These are phyloP conservation scores for Progne subis DNA, from an alignment of 2,113 vertebrate species.

Conservation along the genomic window DNA sequence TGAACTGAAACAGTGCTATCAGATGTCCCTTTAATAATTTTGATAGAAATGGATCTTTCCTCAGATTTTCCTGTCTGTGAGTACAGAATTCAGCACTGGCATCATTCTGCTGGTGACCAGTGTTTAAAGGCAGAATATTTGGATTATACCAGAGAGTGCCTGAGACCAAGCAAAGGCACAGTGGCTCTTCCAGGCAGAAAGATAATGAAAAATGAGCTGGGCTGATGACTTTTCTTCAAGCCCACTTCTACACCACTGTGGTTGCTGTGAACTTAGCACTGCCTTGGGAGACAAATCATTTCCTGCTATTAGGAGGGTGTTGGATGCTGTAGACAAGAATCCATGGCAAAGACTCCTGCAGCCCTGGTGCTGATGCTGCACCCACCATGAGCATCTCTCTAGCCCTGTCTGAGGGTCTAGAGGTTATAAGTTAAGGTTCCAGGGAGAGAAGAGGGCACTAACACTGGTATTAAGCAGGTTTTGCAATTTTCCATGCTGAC, in stretches of 20 bases:
- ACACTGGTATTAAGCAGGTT: background rate
- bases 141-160: background rate
- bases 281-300: background rate
- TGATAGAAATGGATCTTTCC: background rate
- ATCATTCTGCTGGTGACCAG: background rate
- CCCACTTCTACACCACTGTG: background rate
- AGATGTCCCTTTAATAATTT: constrained; percentile 41
- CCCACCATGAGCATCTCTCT: background rate
- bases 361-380: background rate
- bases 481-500: background rate
- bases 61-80: background rate
- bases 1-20: constrained; percentile 6
- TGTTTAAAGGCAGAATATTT: background rate
- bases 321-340: background rate
- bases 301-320: background rate
- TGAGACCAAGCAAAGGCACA: background rate
- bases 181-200: background rate
- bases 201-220: background rate
- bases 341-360: background rate
- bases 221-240: background rate
- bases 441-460: background rate
- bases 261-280: background rate
- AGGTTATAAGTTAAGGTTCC: background rate
- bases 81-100: background rate
- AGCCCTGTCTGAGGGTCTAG: background rate